Percentiles rank a stretch among this genome's conserved stretches.
Evolutionary conservation across 2,113 vertebrate genomes (phyloP).

Genomic region (Saccopteryx bilineata): DNA sequence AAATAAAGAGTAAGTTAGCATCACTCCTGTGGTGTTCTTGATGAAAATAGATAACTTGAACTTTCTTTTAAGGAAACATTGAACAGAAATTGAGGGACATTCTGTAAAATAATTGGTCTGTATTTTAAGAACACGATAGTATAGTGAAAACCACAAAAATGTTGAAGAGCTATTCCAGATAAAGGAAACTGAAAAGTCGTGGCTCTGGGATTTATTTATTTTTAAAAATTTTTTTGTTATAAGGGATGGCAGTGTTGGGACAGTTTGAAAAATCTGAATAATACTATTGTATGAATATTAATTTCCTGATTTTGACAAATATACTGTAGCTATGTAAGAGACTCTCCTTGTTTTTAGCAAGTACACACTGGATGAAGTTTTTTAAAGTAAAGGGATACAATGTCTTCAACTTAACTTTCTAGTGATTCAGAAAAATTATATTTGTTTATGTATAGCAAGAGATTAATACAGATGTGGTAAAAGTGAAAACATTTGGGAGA

Average conservation of each 20-base stretch:
- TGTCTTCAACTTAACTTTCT: neutral
- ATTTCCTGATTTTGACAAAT: slow-evolving; percentile 46
- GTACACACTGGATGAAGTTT: neutral
- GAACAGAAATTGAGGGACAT: slow-evolving; percentile 1
- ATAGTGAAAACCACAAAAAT: slow-evolving; percentile 15
- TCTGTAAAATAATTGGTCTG: neutral
- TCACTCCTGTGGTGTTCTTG: slow-evolving; percentile 9
- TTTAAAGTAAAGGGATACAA: neutral
- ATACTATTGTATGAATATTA: neutral
- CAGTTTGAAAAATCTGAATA: slow-evolving; percentile 26
- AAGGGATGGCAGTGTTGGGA: neutral
- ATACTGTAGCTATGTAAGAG: neutral
- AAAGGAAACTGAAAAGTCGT: neutral
- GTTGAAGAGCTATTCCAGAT: neutral
- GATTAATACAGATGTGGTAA: neutral
- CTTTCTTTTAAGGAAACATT: slow-evolving; percentile 15
- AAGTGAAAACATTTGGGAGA: slow-evolving; percentile 39
- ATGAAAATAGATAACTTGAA: slow-evolving; percentile 12
- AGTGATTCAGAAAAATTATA: neutral
- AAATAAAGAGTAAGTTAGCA: neutral
- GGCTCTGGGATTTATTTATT: neutral
- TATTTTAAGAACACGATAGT: slow-evolving; percentile 2
- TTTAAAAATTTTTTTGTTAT: neutral
- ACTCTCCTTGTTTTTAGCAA: neutral
- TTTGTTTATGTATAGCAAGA: slow-evolving; percentile 12